Conservation (phyloP, 2,888 invertebrate genomes). For the Zygaena filipendulae region DNA sequence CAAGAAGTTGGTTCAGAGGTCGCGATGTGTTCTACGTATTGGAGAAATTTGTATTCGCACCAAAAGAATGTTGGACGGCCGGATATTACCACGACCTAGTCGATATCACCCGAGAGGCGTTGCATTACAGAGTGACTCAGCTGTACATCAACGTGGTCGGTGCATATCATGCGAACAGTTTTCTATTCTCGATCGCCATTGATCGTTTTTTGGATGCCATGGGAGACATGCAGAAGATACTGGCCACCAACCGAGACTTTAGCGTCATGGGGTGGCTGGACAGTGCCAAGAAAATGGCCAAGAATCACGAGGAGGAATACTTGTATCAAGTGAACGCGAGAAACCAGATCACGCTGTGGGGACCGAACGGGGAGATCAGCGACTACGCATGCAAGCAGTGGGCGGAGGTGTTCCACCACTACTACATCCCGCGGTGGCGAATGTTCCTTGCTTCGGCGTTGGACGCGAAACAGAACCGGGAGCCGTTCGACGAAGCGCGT, state of each 20-base stretch:
- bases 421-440: constrained; percentile 82
- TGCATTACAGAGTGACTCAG: constrained; percentile 79
- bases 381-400: constrained; percentile 97
- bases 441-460: constrained; percentile 73
- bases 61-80: constrained; percentile 23
- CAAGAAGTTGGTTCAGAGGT: constrained; percentile 80
- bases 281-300: constrained; percentile 23
- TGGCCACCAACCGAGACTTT: constrained; percentile 31
- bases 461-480: constrained; percentile 55
- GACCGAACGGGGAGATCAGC: constrained; percentile 87
- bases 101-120: constrained; percentile 85
- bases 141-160: constrained; percentile 70
- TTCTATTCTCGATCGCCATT: constrained; percentile 36
- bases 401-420: constrained; percentile 76
- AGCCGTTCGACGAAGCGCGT: constrained; percentile 67
- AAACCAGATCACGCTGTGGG: constrained; percentile 96
- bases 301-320: constrained; percentile 21
- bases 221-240: constrained; percentile 33
- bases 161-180: constrained; percentile 27
- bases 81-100: constrained; percentile 83
- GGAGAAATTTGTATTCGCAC: constrained; percentile 35
- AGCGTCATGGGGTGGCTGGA: constrained; percentile 27
- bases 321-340: constrained; percentile 75
- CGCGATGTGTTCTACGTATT: constrained; percentile 68
- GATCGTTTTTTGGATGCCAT: constrained; percentile 37